These are phyloP conservation scores for Laticauda colubrina DNA, from an alignment of 2,113 vertebrate species.

Conservation along the genomic window DNA sequence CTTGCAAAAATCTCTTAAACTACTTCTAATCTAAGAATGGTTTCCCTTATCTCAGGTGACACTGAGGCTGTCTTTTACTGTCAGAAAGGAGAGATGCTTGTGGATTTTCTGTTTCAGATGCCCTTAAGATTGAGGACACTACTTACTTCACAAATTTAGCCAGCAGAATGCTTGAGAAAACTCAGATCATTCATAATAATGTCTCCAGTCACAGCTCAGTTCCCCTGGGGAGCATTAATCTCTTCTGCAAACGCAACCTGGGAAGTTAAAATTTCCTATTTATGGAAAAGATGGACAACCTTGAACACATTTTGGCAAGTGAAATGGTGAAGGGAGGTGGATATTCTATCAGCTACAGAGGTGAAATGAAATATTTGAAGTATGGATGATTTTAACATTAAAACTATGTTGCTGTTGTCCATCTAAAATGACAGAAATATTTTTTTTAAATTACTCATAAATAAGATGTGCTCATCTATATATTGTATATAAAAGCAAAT, in stretches of 20 bases:
- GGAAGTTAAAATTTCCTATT: background rate
- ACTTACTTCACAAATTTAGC: background rate
- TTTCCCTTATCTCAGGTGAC: background rate
- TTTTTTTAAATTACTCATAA: background rate
- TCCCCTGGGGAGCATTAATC: background rate
- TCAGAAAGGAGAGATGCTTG: background rate
- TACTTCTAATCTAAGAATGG: background rate
- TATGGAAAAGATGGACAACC: background rate
- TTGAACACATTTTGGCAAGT: background rate
- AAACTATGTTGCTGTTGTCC: background rate
- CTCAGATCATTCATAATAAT: background rate
- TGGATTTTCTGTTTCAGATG: background rate
- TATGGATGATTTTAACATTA: background rate
- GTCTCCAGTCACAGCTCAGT: background rate
- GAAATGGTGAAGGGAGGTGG: background rate
- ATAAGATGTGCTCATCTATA: no score
- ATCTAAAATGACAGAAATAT: background rate
- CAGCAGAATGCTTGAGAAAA: background rate
- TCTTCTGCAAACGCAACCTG: background rate
- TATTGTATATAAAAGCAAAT: no score
- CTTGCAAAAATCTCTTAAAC: background rate
- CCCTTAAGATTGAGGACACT: background rate
- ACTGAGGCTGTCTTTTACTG: background rate
- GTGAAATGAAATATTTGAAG: background rate
- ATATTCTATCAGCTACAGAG: background rate